Base-by-base conservation (phyloP, 2,113 vertebrate genomes). In the Leucosticte australis region DNA sequence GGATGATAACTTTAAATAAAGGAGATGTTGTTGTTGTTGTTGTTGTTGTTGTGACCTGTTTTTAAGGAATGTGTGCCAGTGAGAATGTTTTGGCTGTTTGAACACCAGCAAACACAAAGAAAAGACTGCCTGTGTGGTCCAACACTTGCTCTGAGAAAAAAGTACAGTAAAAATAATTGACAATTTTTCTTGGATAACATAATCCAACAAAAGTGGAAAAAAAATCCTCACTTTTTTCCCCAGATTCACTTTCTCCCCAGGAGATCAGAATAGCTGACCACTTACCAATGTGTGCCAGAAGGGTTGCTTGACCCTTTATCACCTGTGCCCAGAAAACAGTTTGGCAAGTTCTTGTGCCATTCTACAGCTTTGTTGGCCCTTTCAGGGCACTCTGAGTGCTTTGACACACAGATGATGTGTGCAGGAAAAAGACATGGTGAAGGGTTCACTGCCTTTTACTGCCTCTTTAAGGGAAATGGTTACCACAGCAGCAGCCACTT, bases 241-340 rank as follows among this genome's bases (percentile, higher is more conserved):
- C 31, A n/a, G 8, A 81, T 50, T 87, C 5, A 31, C 13, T 33
- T 67, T 74, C 39, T 71, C 33, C n/a, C 33, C 30, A 59, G 65
- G 14, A 76, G 27, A 93, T 68, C 2, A 52, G 15, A 59, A 78
- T 7, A 74, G 31, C 7, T 70, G 30, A 44, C 21, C n/a, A 50
- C 31, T 42, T 74, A 65, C 28, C 70, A 44, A 16, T 11, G 2
- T 30, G 17, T 39, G 7, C 37, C 22, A 2, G 31, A 89, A 76
- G 9, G 21, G 27, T 26, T 11, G 2, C 12, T 57, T 50, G 23
- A 60, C 27, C 10, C 28, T 67, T 64, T 37, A 35, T 31, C 0
- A 0, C 18, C 8, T 31, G 11, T 49, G 57, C 19, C 31, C 4
- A 8, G 42, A 70, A 81, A 64, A 74, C 2, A 35, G 1, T 49